A percentile compares a stretch with the other conserved stretches of the same genome.
Evolutionary conservation across 2,888 invertebrate species (phyloP).

Genomic region (Notodonta ziczac): DNA sequence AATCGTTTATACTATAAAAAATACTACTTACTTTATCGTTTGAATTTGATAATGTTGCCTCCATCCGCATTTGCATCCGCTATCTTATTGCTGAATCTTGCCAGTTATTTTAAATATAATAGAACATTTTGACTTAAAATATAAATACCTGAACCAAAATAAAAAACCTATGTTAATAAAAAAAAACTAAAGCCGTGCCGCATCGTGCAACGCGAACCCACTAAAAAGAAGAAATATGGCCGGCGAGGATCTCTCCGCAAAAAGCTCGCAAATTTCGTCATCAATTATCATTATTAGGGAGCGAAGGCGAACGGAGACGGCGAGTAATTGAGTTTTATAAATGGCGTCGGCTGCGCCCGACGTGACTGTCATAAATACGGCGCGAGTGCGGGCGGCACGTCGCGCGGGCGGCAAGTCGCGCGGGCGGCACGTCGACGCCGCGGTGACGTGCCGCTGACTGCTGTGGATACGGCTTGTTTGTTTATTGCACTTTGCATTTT

Average conservation of each 20-base stretch:
- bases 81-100: no score
- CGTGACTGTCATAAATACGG: slow-evolving; percentile 63
- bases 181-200: slow-evolving; percentile 33
- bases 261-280: slow-evolving; percentile 84
- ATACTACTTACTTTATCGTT: no score
- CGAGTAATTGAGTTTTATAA: slow-evolving; percentile 83
- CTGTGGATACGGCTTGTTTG: not conserved
- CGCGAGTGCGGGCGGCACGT: slow-evolving; percentile 16
- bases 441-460: not conserved
- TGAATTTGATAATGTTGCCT: no score
- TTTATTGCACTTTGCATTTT: not conserved
- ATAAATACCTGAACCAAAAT: not conserved
- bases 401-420: not conserved
- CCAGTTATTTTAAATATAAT: no score
- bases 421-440: not conserved
- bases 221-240: slow-evolving; percentile 72
- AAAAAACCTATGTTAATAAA: slow-evolving; percentile 1
- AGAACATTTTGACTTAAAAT: no score
- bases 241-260: slow-evolving; percentile 77
- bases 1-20: no score
- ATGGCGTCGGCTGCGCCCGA: slow-evolving; percentile 69
- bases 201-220: slow-evolving; percentile 49
- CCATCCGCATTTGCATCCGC: no score
- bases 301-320: slow-evolving; percentile 59
- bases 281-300: slow-evolving; percentile 84